Base-by-base conservation (phyloP, 1,140 invertebrate genomes). In the Tribolium castaneum region DNA sequence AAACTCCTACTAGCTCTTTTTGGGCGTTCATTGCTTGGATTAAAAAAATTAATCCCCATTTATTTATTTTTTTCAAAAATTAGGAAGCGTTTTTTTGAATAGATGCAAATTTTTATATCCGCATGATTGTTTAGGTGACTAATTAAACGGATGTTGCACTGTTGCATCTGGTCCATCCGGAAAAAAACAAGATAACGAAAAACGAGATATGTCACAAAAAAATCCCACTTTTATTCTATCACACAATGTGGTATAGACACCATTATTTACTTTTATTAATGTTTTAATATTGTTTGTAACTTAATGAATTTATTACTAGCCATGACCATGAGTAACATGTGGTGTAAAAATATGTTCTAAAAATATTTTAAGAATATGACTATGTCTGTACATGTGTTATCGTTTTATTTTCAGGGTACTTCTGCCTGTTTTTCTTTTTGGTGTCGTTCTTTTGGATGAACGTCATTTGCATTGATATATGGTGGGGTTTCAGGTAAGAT, bases 391-490 rank as follows among this genome's bases (percentile, higher is more conserved):
- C 39, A 45, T 45, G 2, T 45, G 9, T 10, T 45, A 14, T 12
- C 6, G 22, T n/a, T 70, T 39, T 12, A 34, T 34, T 80, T 82
- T 56, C 66, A 84, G 83, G 71, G 34, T 82, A 80, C 39, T 74
- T 75, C 1, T 83, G 80, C n/a, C 30, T 82, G 34, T 95, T 93
- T 86, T 94, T 92, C 80, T 94, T 94, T 84, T 84, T 95, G 72
- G 88, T 92, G 0, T 93, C 92, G 30, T 96, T 95, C 83, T 93
- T 92, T 73, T 96, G 94, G 94, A 92, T 96, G 87, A 93, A 91
- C 82, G 89, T 92, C 5, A 92, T 95, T 88, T 92, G 93, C 54
- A 90, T 91, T 77, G 92, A 94, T 80, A 92, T 92, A 13, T 94
- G 91, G 88, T 87, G 88, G 82, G 85, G 86, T 2, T 87, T 88